A percentile compares a stretch with the other conserved stretches of the same genome.
Evolutionary conservation across 2,797 vertebrate species (phyloP).

Genomic region (Bradypus variegatus): DNA sequence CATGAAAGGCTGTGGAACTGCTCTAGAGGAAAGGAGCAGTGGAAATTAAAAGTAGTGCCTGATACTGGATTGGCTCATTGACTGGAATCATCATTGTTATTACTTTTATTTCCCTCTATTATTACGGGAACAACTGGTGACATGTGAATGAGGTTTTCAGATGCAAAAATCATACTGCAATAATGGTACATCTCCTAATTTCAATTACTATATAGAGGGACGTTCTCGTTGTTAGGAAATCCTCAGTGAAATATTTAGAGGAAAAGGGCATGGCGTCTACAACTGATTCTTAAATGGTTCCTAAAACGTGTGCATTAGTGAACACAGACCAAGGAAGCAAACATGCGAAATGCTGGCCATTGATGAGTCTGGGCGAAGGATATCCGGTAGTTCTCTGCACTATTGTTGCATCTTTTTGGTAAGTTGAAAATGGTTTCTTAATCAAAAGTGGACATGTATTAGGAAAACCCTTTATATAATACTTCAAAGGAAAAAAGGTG

Average conservation of each 20-base stretch:
- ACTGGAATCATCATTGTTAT: not conserved
- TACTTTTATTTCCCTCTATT: not conserved
- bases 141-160: not conserved
- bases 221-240: not conserved
- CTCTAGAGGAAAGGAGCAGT: not conserved
- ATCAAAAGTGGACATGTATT: not conserved
- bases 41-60: not conserved
- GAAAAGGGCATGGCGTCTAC: not conserved
- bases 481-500: not conserved
- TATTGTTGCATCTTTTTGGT: not conserved
- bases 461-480: not conserved
- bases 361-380: not conserved
- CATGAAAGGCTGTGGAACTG: not conserved
- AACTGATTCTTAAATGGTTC: not conserved
- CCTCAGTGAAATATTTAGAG: not conserved
- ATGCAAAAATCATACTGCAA: not conserved
- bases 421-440: not conserved
- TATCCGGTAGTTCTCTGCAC: not conserved
- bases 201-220: not conserved
- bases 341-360: not conserved
- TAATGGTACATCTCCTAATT: not conserved
- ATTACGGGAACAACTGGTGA: not conserved
- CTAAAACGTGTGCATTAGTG: not conserved
- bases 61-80: not conserved
- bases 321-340: not conserved